phyloP scores from a whole-genome alignment of 92 coral and sea anemone species.

The Umimayanthus chanpuru region DNA sequence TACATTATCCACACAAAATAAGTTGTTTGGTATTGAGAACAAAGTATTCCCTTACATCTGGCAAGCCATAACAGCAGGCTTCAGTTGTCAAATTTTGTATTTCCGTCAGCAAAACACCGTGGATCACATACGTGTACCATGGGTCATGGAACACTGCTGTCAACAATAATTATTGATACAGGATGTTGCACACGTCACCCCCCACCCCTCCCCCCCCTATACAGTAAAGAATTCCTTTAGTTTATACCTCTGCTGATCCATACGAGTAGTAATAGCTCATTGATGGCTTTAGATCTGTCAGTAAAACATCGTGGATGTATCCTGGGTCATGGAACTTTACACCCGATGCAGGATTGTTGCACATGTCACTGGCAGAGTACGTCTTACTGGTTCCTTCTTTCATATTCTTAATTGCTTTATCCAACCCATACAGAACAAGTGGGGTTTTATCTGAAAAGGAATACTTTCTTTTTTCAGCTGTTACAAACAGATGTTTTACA shows the following conservation, averaged over 20 bases:
- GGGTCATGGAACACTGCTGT: too few species aligned
- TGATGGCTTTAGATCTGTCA: slow-evolving; percentile 75
- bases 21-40: too few species aligned
- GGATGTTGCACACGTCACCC: too few species aligned
- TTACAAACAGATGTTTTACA: too few species aligned
- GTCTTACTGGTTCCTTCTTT: slow-evolving; percentile 46
- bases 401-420: slow-evolving; percentile 4
- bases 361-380: slow-evolving; percentile 80
- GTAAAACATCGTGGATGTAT: slow-evolving; percentile 83
- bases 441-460: slow-evolving; percentile 31
- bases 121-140: background rate
- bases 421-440: slow-evolving; percentile 25
- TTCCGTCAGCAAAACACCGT: too few species aligned
- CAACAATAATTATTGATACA: too few species aligned
- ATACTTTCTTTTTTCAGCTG: background rate
- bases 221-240: background rate
- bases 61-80: too few species aligned
- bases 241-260: slow-evolving; percentile 76
- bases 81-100: too few species aligned
- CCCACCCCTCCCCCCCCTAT: too few species aligned
- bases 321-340: slow-evolving; percentile 79
- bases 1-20: too few species aligned
- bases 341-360: slow-evolving; percentile 70
- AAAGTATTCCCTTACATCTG: too few species aligned
- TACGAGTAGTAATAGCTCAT: slow-evolving; percentile 78